Evolutionary conservation across 2,113 vertebrate genomes (phyloP).

Genomic region (Chascanopsetta lugubris): DNA sequence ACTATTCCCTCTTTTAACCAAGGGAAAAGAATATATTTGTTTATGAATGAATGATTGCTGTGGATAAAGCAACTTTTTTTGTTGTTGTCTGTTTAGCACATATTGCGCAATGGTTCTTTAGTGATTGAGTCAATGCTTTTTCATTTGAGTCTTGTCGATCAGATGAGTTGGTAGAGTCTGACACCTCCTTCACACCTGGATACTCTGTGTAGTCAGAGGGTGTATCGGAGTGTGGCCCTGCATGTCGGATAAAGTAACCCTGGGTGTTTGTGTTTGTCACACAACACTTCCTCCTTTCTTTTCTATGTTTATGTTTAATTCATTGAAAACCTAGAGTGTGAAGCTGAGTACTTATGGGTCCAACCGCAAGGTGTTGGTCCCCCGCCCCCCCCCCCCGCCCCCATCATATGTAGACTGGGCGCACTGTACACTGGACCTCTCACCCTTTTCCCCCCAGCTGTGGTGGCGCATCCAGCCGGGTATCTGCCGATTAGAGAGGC

Average conservation of each 20-base stretch:
- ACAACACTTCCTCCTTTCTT: conserved; percentile 24
- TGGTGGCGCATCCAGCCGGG: conserved; percentile 31
- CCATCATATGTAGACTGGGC: background rate
- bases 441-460: conserved; percentile 43
- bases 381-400: too few relatives aligned
- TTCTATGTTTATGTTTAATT: conserved; percentile 58
- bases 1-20: too few relatives aligned
- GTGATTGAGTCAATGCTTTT: too few relatives aligned
- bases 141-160: too few relatives aligned
- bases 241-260: conserved; percentile 48
- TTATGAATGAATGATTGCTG: too few relatives aligned
- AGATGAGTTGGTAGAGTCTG: too few relatives aligned
- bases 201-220: conserved; percentile 21
- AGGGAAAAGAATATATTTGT: too few relatives aligned
- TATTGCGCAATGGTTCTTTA: too few relatives aligned
- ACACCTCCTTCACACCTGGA: too few relatives aligned
- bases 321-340: conserved; percentile 34
- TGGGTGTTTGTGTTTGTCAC: conserved; percentile 33
- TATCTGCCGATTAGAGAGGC: conserved; percentile 54
- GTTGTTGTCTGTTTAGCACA: too few relatives aligned
- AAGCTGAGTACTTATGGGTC: conserved; percentile 4
- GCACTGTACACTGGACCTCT: background rate
- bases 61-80: too few relatives aligned
- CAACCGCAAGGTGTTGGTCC: conserved; percentile 3
- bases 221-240: conserved; percentile 27